Evolutionary conservation across 2,113 vertebrate genomes (phyloP).

Genomic region (Aptenodytes patagonicus): DNA sequence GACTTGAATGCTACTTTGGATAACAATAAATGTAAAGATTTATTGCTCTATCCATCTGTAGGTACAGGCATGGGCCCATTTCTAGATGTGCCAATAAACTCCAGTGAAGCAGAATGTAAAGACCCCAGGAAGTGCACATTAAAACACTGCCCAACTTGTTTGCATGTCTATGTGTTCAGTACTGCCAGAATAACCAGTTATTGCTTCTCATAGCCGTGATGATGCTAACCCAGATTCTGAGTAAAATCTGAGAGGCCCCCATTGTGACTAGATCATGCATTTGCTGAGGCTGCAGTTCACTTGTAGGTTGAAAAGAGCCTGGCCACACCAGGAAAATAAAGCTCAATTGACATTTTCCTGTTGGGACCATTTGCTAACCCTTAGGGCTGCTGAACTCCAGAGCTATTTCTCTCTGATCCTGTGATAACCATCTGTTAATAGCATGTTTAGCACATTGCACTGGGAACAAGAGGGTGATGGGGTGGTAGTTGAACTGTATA

Average conservation of each 20-base stretch:
- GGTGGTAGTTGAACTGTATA: conserved; percentile 13
- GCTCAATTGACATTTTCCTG: conserved; percentile 47
- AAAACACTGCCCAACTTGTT: neutral
- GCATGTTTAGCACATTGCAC: neutral
- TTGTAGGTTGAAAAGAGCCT: neutral
- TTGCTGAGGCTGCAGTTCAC: conserved; percentile 53
- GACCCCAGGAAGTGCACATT: neutral
- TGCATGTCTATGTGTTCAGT: neutral
- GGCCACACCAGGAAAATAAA: conserved; percentile 36
- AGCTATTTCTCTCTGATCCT: conserved; percentile 46
- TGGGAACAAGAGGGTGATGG: conserved; percentile 19
- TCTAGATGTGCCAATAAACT: neutral
- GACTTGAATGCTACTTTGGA: neutral
- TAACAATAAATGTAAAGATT: neutral
- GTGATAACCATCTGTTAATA: conserved; percentile 55
- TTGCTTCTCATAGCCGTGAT: neutral
- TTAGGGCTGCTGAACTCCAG: conserved; percentile 35
- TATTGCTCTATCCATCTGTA: neutral
- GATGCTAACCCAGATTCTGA: neutral
- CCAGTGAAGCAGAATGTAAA: neutral
- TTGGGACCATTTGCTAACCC: conserved; percentile 51
- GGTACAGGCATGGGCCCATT: neutral
- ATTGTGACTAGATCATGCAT: neutral
- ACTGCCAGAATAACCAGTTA: neutral
- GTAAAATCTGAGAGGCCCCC: neutral